A percentile compares a stretch with the other conserved stretches of the same genome.
Evolutionary conservation across 2,888 invertebrate species (phyloP).

Genomic region (Hymenopus coronatus): DNA sequence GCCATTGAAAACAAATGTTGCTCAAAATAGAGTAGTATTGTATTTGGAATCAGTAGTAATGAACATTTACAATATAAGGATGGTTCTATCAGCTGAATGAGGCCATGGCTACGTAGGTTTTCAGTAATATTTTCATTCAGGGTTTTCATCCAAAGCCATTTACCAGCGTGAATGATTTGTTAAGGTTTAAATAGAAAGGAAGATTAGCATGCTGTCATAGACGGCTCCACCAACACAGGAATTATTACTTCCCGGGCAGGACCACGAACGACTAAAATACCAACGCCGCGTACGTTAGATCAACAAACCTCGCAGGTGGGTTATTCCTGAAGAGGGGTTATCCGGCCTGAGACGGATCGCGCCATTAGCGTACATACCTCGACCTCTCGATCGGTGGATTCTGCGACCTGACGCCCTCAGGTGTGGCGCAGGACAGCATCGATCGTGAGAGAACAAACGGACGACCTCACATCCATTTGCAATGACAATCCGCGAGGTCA

Average conservation of each 20-base stretch:
- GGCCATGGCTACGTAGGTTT: too few relatives aligned
- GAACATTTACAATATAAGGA: too few relatives aligned
- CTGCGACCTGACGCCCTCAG: background rate
- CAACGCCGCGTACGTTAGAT: background rate
- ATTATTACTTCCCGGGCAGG: background rate
- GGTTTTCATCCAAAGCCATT: background rate
- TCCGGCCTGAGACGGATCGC: background rate
- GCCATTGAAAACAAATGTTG: too few relatives aligned
- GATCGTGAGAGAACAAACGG: background rate
- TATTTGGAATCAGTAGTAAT: too few relatives aligned
- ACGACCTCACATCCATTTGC: background rate
- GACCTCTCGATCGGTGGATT: background rate
- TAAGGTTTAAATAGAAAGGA: background rate
- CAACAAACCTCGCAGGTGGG: background rate
- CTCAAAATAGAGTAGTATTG: too few relatives aligned
- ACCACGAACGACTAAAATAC: background rate
- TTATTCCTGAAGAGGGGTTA: background rate
- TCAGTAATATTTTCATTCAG: too few relatives aligned
- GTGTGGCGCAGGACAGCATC: background rate
- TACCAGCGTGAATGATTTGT: background rate
- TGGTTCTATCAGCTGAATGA: too few relatives aligned
- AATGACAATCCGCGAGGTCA: background rate
- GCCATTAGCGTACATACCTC: background rate
- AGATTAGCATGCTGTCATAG: background rate
- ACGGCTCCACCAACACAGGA: background rate